phyloP scores from a whole-genome alignment of 2,113 vertebrate species.

The Periophthalmus modestus region DNA sequence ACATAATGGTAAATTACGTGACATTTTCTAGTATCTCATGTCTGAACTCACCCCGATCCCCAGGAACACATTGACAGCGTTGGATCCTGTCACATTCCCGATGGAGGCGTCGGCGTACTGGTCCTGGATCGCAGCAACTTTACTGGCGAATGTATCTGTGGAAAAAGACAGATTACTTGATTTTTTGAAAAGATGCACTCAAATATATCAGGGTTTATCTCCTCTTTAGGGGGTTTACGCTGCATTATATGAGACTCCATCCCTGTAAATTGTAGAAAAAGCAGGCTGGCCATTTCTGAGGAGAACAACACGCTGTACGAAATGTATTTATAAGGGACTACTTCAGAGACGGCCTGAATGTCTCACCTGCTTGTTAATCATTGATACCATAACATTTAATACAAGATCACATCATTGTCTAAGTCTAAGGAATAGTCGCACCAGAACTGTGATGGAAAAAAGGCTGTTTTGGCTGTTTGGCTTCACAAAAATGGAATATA shows the following conservation, averaged over 20 bases:
- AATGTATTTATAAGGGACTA: too few relatives aligned
- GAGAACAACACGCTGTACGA: too few relatives aligned
- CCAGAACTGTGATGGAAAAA: too few relatives aligned
- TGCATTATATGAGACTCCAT: background rate
- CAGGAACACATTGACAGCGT: conserved; percentile 98
- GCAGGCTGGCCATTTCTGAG: too few relatives aligned
- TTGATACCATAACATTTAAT: too few relatives aligned
- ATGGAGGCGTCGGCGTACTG: conserved; percentile 98
- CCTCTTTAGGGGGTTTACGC: background rate
- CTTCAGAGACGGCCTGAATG: too few relatives aligned
- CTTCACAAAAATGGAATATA: too few relatives aligned
- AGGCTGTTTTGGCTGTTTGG: too few relatives aligned
- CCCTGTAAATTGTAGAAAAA: too few relatives aligned
- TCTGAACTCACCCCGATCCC: conserved; percentile 87
- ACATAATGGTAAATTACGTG: background rate
- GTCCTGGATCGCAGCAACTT: conserved; percentile 97
- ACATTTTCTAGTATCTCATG: background rate
- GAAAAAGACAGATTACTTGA: background rate
- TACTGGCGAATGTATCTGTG: conserved; percentile 97
- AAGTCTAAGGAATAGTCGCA: too few relatives aligned
- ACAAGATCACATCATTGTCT: too few relatives aligned
- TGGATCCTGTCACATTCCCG: conserved; percentile 97
- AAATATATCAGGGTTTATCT: background rate
- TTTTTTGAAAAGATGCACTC: background rate
- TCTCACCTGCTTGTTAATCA: too few relatives aligned